Evolutionary conservation across 2,113 vertebrate species (phyloP).

Genomic region (Lipophrys pholis): DNA sequence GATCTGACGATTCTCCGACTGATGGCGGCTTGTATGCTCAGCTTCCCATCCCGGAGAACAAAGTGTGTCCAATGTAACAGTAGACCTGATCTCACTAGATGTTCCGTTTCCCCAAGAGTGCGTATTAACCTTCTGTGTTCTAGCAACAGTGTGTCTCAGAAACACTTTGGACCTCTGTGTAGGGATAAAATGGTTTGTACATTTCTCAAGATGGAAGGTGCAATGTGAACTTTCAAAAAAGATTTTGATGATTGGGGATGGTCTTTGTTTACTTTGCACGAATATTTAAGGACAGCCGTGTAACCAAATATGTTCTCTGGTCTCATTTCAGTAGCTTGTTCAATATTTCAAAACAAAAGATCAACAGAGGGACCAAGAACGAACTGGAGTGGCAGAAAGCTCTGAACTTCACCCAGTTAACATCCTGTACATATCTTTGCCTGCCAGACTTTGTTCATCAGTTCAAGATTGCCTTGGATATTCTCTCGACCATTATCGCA

Average conservation of each 20-base stretch:
- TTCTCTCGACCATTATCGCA: conserved; percentile 16
- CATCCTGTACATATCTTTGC: conserved; percentile 44
- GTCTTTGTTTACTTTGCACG: background rate
- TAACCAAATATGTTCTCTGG: background rate
- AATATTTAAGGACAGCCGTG: background rate
- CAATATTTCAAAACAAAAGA: conserved; percentile 4
- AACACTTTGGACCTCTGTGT: background rate
- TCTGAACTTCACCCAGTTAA: conserved; percentile 11
- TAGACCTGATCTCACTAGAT: background rate
- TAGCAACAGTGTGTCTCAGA: conserved; percentile 5
- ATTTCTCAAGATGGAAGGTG: background rate
- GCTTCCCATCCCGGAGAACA: conserved; percentile 83
- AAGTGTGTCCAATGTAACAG: conserved; percentile 80
- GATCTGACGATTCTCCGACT: conserved; percentile 70
- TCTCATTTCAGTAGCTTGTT: conserved; percentile 13
- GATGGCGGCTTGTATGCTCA: conserved; percentile 73
- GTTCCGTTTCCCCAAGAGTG: conserved; percentile 5
- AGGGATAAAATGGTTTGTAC: background rate
- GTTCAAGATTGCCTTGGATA: conserved; percentile 20
- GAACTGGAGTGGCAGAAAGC: background rate
- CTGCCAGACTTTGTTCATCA: conserved; percentile 3
- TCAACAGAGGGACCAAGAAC: background rate
- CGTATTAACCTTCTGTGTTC: conserved; percentile 10
- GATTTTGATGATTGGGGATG: background rate
- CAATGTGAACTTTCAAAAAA: background rate